A percentile compares a stretch with the other conserved stretches of the same genome.
phyloP scores from a whole-genome alignment of 2,797 vertebrate genomes.

The Sparus aurata region DNA sequence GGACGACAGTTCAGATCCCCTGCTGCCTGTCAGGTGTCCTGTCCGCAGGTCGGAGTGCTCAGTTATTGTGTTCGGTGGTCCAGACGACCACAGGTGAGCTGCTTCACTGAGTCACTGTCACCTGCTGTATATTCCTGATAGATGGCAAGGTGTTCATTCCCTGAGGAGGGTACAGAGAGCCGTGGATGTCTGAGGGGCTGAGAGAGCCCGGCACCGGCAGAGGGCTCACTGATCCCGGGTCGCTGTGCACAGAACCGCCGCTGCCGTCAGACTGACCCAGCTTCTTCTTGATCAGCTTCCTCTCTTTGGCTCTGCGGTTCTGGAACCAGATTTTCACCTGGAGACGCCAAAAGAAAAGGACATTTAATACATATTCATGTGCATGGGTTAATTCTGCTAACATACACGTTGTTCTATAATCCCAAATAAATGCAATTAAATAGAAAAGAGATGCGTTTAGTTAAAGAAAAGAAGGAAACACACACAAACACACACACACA shows the following conservation, averaged over 20 bases:
- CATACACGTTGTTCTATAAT: too few species aligned
- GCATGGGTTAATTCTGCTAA: too few species aligned
- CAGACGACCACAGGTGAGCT: conserved; percentile 50
- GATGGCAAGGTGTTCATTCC: conserved; percentile 90
- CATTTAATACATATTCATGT: background rate
- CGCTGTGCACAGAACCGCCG: conserved; percentile 92
- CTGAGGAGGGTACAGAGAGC: conserved; percentile 88
- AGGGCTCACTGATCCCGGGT: conserved; percentile 94
- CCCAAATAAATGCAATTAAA: too few species aligned
- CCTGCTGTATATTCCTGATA: conserved; percentile 91
- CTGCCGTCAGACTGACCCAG: conserved; percentile 93
- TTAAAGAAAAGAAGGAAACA: too few species aligned
- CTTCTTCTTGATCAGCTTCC: conserved; percentile 96
- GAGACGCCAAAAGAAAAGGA: conserved; percentile 9
- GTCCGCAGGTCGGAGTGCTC: conserved; percentile 87
- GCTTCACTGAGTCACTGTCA: conserved; percentile 89
- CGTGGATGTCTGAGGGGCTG: conserved; percentile 90
- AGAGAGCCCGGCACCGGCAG: conserved; percentile 88
- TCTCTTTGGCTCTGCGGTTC: conserved; percentile 94
- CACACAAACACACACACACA: too few species aligned
- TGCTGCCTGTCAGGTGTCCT: conserved; percentile 75
- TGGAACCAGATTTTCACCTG: conserved; percentile 99
- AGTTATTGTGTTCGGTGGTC: conserved; percentile 76
- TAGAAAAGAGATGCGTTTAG: too few species aligned
- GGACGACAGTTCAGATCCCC: conserved; percentile 62